phyloP scores from a whole-genome alignment of 2,113 vertebrate genomes.

The Gymnogyps californianus region DNA sequence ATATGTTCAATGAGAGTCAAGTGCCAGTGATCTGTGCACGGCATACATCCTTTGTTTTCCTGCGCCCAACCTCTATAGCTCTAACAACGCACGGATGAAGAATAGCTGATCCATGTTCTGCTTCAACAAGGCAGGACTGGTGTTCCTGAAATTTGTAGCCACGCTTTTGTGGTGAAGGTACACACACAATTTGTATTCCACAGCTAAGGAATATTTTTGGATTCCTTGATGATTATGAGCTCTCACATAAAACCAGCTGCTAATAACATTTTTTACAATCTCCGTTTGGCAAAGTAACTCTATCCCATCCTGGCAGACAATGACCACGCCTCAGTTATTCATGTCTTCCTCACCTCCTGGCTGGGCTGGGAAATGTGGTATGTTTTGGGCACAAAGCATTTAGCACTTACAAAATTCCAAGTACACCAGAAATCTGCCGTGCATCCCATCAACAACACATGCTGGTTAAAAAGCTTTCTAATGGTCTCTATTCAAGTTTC shows the following conservation, averaged over 20 bases:
- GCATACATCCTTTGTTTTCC: neutral
- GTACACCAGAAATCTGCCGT: conserved; percentile 2
- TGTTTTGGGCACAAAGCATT: neutral
- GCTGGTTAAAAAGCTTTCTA: neutral
- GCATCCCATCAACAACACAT: neutral
- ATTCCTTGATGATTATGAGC: neutral
- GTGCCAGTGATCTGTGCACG: neutral
- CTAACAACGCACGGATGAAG: neutral
- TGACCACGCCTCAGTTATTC: conserved; percentile 14
- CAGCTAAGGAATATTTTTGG: neutral
- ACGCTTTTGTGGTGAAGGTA: neutral
- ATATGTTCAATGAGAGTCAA: neutral
- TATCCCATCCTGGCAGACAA: conserved; percentile 34
- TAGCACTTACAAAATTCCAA: neutral
- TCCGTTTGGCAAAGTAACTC: neutral
- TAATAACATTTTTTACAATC: conserved; percentile 38
- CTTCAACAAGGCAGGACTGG: neutral
- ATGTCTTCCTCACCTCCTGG: conserved; percentile 39
- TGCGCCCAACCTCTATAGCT: neutral
- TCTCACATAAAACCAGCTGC: conserved; percentile 42
- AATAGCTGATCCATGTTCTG: neutral
- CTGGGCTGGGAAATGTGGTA: conserved; percentile 7
- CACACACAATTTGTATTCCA: neutral
- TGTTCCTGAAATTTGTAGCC: neutral
- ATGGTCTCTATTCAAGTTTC: neutral